Base-by-base conservation (phyloP, 30 jellyfish, hydroid and myxozoan species). In the Haliclystus octoradiatus region DNA sequence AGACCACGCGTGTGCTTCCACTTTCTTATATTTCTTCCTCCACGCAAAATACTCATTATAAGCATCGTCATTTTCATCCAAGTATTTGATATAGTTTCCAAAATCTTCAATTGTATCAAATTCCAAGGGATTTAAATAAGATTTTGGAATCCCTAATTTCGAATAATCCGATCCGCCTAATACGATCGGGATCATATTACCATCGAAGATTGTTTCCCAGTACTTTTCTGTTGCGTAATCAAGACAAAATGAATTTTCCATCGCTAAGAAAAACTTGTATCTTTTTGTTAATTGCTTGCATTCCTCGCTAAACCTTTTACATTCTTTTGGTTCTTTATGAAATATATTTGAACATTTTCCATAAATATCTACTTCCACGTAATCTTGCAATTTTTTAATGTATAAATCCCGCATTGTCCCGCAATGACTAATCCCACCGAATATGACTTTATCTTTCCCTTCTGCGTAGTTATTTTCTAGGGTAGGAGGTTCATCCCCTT, bases 91-190 rank as follows among this genome's bases (percentile, higher is more conserved):
- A 65, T 70, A 63, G 28, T 72, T 68, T 15, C 77, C 95, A 33
- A 84, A 67, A 13, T 78, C 94, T 33, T 84, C 88, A 9, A 84
- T 63, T 3, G 88, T 72, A 22, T 84, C 88, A 62, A 76, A 84
- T 0, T 78, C 93, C 15, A 68, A n/a, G 26, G 70, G 82, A 64
- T 84, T 80, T 7, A 84, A 77, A 60, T 19, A 84, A 1, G 95
- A 84, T 4, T 77, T 77, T 28, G 90, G 93, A 22, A 77, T 49
- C 0, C 83, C 93, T 5, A 50, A 19, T 50, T 40, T 65, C 31
- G 49, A 65, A 35, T 84, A 84, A 68, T 84, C 82, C 13, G 95
- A 88, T 40, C 95, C 95, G 2, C 95, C 96, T 66, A 86, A 71
- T 15, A 86, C 96, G 5, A 86, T 78, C 1, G 96, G 96, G 14